Percentiles rank a stretch among this genome's conserved stretches.
phyloP scores from a whole-genome alignment of 2,113 vertebrate species.

The Hoplias malabaricus region DNA sequence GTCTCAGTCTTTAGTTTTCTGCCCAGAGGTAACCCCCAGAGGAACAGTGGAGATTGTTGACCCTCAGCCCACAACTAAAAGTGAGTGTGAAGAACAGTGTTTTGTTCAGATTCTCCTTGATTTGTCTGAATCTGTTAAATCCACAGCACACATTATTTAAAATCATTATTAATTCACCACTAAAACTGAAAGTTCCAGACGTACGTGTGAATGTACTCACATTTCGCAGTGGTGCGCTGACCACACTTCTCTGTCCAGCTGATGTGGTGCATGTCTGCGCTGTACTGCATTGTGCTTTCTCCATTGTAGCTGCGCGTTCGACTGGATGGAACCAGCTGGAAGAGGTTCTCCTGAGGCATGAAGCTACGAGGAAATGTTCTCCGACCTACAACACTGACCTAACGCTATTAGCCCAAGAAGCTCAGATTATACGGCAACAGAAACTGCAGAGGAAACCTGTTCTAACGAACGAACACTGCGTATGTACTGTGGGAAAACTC shows the following conservation, averaged over 20 bases:
- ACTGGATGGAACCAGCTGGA: conserved; percentile 85
- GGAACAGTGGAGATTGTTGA: not conserved
- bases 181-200: no score
- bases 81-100: no score
- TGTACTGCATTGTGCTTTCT: conserved; percentile 78
- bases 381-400: conserved; percentile 83
- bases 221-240: conserved; percentile 67
- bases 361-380: conserved; percentile 90
- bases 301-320: conserved; percentile 84
- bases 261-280: conserved; percentile 74
- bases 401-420: no score
- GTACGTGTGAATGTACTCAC: conserved; percentile 56
- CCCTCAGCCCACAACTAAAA: not conserved
- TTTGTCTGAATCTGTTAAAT: no score
- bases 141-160: no score
- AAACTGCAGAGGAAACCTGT: no score
- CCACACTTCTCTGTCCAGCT: conserved; percentile 73
- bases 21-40: not conserved
- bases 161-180: no score
- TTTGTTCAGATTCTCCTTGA: no score
- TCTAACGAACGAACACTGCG: no score
- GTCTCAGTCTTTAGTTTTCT: not conserved
- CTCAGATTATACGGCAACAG: no score
- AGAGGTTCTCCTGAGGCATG: conserved; percentile 85
- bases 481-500: no score